Evolutionary conservation across 2,113 vertebrate genomes (phyloP).

Genomic region (Crypturellus undulatus): DNA sequence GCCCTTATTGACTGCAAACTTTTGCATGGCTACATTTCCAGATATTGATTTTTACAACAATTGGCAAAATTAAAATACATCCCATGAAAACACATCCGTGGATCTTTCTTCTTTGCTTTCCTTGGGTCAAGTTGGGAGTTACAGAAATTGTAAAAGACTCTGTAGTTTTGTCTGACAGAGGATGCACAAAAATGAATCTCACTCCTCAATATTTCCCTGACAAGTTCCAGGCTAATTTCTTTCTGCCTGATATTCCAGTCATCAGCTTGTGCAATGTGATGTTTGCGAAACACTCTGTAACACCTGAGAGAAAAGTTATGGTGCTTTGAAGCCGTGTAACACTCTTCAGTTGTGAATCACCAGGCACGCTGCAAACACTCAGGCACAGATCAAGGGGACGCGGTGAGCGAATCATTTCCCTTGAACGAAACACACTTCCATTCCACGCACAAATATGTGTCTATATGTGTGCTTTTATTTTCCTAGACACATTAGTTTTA

Average conservation of each 20-base stretch:
- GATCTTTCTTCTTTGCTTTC: background rate
- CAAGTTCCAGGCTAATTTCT: background rate
- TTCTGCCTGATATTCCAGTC: background rate
- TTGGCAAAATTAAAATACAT: background rate
- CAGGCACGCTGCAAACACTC: constrained; percentile 34
- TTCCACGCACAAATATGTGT: constrained; percentile 67
- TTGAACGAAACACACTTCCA: constrained; percentile 55
- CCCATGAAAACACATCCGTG: background rate
- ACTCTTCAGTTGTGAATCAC: background rate
- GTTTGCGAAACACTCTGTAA: background rate
- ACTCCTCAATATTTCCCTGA: accelerated
- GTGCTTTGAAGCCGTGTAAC: background rate
- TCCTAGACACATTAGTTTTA: constrained; percentile 76
- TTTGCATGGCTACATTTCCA: background rate
- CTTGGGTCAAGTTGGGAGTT: background rate
- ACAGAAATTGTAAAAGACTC: background rate
- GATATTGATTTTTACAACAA: background rate
- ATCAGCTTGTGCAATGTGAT: background rate
- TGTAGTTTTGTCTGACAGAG: background rate
- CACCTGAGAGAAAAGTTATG: constrained; percentile 30
- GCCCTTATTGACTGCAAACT: background rate
- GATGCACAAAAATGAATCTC: background rate
- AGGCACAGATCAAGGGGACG: constrained; percentile 41
- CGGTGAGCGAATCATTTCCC: constrained; percentile 55
- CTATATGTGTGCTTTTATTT: constrained; percentile 75